phyloP scores from a whole-genome alignment of 2,888 invertebrate genomes.

The Dromius quadrimaculatus region DNA sequence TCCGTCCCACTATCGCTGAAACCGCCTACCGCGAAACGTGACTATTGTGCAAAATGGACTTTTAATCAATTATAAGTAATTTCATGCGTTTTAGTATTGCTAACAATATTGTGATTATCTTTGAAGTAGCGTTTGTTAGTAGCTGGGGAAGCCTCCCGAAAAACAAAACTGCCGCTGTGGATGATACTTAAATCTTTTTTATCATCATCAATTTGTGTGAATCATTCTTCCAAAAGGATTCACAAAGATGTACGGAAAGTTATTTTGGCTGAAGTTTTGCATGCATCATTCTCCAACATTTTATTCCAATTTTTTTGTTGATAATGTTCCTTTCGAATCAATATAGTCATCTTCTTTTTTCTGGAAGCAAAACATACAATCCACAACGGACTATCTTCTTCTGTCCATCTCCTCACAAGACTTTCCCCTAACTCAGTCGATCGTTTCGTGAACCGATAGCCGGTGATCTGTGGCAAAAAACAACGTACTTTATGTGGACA shows the following conservation, averaged over 20 bases:
- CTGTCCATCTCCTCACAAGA: constrained; percentile 30
- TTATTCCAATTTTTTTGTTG: constrained; percentile 31
- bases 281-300: constrained; percentile 1
- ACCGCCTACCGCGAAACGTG: constrained; percentile 25
- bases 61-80: constrained; percentile 51
- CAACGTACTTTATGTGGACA: constrained; percentile 44
- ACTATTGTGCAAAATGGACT: constrained; percentile 47
- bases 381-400: neutral
- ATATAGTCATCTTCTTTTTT: constrained; percentile 25
- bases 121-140: constrained; percentile 11
- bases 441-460: constrained; percentile 34
- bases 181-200: too few relatives aligned
- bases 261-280: too few relatives aligned
- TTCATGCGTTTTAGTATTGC: constrained; percentile 35
- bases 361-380: neutral
- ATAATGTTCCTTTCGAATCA: constrained; percentile 34
- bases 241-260: too few relatives aligned
- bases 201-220: too few relatives aligned
- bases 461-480: constrained; percentile 40
- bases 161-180: too few relatives aligned
- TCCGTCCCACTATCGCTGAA: neutral
- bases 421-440: constrained; percentile 21
- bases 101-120: constrained; percentile 49
- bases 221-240: too few relatives aligned
- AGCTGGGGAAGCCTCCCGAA: neutral